Base-by-base conservation (phyloP, 2,888 invertebrate species). In the Galerucella nymphaeae region DNA sequence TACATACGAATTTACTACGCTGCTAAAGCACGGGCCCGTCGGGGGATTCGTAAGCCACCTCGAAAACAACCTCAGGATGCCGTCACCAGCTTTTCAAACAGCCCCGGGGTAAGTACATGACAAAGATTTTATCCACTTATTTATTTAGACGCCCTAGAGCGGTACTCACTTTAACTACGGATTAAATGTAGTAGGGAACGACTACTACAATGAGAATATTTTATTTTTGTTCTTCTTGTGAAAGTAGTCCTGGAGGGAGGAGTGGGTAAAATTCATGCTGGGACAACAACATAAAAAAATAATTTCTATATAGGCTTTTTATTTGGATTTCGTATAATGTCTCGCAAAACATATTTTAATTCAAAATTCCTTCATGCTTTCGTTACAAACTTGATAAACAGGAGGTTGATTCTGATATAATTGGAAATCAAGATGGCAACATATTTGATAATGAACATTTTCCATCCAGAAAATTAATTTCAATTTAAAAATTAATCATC, bases 1-100 rank as follows among this genome's bases (percentile, higher is more conserved):
- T 99, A 99, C 89, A 97, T 97, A 87, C 93, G 98, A 88, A 99
- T 99, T 89, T 99, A 98, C 89, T 96, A 93, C 88, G 98, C 98
- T 55, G 98, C 98, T 66, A 95, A 97, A 86, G 95, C 95, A 67
- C 87, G 98, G 66, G 98, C 98, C 79, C 89, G 97, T 76, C 89
- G 97, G 69, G 95, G 95, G 71, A 96, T 96, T 79, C 90, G 94
- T 82, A 96, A 96, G 85, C 92, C 92, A 80, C 94, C 93, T 38
- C 89, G 93, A 80, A 90, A 91, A 0, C 88, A 89, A 69, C 83
- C 86, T 13, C 85, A 87, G 76, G 86, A 87, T 76, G 85, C 85
- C 66, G 85, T 86, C 76, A 87, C 87, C 67, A 87, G 86, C 79
- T 87, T 87, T 82, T 84, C 85, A 71, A 86, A 84, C 76, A 79